Evolutionary conservation across 2,113 vertebrate genomes (phyloP).

Genomic region (Dasyurus viverrinus): DNA sequence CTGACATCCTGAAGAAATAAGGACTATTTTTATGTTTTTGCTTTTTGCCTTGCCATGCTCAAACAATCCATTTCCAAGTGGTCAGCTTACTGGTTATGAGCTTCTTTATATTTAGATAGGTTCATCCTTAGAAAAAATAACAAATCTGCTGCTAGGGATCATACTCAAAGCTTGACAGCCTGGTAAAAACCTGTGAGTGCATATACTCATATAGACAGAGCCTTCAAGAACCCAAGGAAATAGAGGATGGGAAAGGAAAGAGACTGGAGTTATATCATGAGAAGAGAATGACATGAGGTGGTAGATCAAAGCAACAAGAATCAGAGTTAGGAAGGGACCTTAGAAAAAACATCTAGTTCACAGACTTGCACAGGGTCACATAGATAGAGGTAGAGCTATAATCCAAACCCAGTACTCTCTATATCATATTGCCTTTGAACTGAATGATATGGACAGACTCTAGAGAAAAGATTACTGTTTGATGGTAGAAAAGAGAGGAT

Average conservation of each 20-base stretch:
- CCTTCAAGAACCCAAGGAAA: neutral
- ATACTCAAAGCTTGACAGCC: neutral
- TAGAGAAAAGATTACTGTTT: neutral
- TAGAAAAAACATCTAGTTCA: neutral
- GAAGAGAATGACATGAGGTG: too few relatives aligned
- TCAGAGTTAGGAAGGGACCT: neutral
- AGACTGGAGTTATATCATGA: too few relatives aligned
- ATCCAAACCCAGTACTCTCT: neutral
- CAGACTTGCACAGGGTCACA: neutral
- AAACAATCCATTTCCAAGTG: too few relatives aligned
- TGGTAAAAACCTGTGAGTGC: neutral
- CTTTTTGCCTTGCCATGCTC: too few relatives aligned
- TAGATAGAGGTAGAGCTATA: neutral
- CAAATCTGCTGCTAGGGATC: neutral
- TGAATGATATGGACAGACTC: neutral
- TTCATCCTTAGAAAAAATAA: neutral
- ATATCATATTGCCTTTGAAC: neutral
- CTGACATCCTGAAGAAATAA: too few relatives aligned
- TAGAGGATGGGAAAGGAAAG: neutral
- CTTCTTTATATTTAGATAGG: too few relatives aligned
- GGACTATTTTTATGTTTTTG: too few relatives aligned
- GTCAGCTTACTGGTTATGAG: too few relatives aligned
- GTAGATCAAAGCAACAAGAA: too few relatives aligned
- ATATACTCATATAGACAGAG: neutral
- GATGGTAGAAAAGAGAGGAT: neutral